Conservation (phyloP, 2,113 vertebrate genomes). For the Hydropotes inermis region DNA sequence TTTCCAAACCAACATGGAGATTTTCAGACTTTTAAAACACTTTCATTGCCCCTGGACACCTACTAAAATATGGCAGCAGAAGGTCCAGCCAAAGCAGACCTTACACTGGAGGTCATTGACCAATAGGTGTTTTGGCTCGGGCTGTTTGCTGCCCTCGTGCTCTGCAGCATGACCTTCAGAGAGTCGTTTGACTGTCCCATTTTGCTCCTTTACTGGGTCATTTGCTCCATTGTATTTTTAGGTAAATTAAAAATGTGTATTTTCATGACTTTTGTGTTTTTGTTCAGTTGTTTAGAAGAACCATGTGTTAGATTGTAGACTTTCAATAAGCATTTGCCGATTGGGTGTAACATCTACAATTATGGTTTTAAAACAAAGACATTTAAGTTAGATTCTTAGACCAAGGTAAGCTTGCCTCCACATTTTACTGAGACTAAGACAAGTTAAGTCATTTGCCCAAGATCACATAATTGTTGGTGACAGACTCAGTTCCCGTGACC, state of each 20-base stretch:
- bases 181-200: neutral
- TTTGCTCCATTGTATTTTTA: slow-evolving; percentile 17
- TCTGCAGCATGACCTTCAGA: neutral
- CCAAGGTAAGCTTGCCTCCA: neutral
- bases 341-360: neutral
- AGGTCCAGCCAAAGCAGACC: neutral
- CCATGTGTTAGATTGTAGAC: neutral
- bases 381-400: slow-evolving; percentile 29
- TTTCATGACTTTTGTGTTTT: slow-evolving; percentile 42
- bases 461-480: neutral
- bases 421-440: neutral
- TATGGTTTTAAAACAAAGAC: neutral
- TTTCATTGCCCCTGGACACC: neutral
- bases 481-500: neutral
- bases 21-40: neutral
- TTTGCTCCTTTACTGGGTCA: neutral
- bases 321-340: neutral
- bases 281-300: slow-evolving; percentile 22
- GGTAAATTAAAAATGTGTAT: neutral
- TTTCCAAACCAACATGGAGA: neutral
- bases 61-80: neutral
- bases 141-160: neutral
- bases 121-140: neutral
- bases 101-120: neutral
- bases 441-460: neutral